These are phyloP conservation scores for Agrochola litura DNA, from an alignment of 2,888 invertebrate genomes.

Conservation along the genomic window DNA sequence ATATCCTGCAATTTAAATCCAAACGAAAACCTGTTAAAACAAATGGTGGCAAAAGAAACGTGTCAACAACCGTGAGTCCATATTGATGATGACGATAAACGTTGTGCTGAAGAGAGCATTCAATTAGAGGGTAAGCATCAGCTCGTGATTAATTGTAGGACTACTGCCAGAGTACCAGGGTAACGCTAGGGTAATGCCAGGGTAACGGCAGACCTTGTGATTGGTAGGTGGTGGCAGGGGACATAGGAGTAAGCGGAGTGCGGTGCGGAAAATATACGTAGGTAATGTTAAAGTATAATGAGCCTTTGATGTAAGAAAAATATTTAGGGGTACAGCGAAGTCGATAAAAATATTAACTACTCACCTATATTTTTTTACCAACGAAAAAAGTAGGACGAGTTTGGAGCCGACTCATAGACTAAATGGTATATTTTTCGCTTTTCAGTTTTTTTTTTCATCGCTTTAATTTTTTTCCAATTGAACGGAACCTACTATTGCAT, in stretches of 20 bases:
- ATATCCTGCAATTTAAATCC: conserved; percentile 29
- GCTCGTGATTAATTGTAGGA: conserved; percentile 71
- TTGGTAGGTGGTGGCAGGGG: conserved; percentile 35
- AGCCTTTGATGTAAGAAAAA: background rate
- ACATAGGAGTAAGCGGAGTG: background rate
- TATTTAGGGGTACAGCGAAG: background rate
- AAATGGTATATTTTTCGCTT: background rate
- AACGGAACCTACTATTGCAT: background rate
- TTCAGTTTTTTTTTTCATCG: background rate
- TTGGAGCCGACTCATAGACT: background rate
- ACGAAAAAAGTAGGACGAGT: background rate
- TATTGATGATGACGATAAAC: conserved; percentile 80
- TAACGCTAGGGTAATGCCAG: conserved; percentile 16
- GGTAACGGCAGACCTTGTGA: conserved; percentile 1
- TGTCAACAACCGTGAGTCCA: conserved; percentile 55
- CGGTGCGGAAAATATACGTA: background rate
- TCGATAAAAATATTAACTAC: background rate
- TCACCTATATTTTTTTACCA: too few relatives aligned
- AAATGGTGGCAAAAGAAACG: conserved; percentile 55
- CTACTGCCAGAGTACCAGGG: conserved; percentile 30
- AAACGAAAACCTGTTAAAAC: conserved; percentile 52
- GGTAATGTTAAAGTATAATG: background rate
- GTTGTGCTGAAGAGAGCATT: conserved; percentile 73
- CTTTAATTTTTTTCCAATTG: background rate
- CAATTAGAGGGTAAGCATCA: conserved; percentile 82